Evolutionary conservation across 1,140 invertebrate species (phyloP).

Genomic region (Drosophila orosa): DNA sequence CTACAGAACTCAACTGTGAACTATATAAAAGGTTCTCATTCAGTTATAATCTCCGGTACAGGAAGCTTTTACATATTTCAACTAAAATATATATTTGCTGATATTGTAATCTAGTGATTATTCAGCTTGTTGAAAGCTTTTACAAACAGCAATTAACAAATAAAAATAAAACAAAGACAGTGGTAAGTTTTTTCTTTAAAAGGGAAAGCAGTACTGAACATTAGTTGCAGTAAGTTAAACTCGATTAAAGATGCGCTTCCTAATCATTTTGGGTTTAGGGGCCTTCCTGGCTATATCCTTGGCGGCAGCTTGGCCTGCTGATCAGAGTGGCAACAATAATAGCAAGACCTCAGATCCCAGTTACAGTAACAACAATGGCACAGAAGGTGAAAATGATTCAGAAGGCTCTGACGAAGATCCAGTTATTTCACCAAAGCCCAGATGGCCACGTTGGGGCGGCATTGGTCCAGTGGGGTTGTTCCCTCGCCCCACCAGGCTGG

Average conservation of each 20-base stretch:
- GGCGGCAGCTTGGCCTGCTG: background rate
- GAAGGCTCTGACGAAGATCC: background rate
- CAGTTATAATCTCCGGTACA: background rate
- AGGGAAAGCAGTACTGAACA: background rate
- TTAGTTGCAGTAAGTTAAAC: background rate
- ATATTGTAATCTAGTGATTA: background rate
- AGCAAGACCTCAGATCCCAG: too few species aligned
- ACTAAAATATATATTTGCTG: background rate
- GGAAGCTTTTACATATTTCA: background rate
- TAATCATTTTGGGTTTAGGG: background rate
- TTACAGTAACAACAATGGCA: too few species aligned
- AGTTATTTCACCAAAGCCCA: background rate
- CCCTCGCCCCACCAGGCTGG: background rate
- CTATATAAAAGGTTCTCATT: too few species aligned
- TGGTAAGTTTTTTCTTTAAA: background rate
- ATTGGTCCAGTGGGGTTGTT: conserved; percentile 8
- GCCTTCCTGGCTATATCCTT: conserved; percentile 11
- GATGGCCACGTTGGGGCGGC: conserved; percentile 9
- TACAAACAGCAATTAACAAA: background rate
- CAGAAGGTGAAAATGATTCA: background rate
- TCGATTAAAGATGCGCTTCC: conserved; percentile 3
- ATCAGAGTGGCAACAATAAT: background rate
- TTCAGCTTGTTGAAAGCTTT: background rate
- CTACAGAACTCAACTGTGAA: too few species aligned
- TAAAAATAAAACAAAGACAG: too few species aligned